Percentiles rank a stretch among this genome's conserved stretches.
These are phyloP conservation scores for Orestias chungarensis DNA, from an alignment of 2,797 vertebrate genomes.

Conservation along the genomic window DNA sequence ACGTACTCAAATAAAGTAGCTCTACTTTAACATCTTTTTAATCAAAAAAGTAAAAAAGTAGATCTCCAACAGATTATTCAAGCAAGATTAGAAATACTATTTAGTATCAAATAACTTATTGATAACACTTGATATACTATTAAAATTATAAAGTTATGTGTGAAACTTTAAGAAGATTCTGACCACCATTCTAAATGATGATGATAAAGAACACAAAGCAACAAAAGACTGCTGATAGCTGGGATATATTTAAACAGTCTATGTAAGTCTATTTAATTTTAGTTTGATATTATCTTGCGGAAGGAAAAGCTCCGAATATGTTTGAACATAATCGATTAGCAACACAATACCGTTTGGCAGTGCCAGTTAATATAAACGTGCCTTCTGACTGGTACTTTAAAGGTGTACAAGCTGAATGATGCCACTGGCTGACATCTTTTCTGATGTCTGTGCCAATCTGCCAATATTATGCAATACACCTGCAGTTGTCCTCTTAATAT, in stretches of 20 bases:
- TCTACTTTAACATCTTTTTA: no score
- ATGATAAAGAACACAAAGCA: neutral
- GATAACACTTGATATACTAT: no score
- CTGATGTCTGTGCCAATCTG: constrained; percentile 16
- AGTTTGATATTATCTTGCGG: neutral
- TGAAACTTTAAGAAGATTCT: no score
- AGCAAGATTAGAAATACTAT: no score
- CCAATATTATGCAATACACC: constrained; percentile 52
- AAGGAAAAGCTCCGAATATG: constrained; percentile 6
- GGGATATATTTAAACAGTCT: neutral
- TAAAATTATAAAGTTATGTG: no score
- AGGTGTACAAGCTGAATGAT: constrained; percentile 4
- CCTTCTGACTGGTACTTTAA: neutral
- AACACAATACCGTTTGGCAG: neutral
- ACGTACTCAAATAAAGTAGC: no score
- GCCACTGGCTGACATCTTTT: constrained; percentile 24
- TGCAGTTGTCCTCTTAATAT: constrained; percentile 40
- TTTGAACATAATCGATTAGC: neutral
- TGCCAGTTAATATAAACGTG: constrained; percentile 8
- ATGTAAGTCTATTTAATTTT: constrained; percentile 3
- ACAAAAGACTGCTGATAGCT: neutral
- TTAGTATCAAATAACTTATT: no score
- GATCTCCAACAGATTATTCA: no score
- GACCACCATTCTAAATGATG: no score
- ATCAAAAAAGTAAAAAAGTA: no score